Conservation (phyloP, 2,888 invertebrate species). For the Noctuana brunneofusca region DNA sequence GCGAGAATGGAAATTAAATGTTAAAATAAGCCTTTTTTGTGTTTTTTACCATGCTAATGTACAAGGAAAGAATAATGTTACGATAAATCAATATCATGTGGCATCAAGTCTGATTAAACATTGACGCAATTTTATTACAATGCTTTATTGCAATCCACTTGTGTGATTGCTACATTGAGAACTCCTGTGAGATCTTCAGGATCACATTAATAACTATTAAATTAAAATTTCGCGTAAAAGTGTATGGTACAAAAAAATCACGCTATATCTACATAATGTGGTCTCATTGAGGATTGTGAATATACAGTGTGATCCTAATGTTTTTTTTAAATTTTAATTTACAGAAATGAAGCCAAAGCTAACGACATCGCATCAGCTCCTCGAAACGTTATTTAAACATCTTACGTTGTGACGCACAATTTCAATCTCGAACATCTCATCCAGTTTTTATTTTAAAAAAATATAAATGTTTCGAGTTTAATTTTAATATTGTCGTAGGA, state of each 20-base stretch:
- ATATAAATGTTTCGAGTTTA: constrained; percentile 43
- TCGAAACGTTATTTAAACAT: constrained; percentile 64
- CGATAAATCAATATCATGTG: constrained; percentile 62
- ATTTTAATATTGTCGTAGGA: constrained; percentile 39
- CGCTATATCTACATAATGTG: no score
- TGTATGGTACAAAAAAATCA: no score
- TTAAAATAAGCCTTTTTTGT: not conserved
- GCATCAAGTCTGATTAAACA: constrained; percentile 14
- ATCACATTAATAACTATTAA: no score
- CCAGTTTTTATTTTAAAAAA: constrained; percentile 43
- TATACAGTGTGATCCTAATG: not conserved
- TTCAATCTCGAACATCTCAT: constrained; percentile 51
- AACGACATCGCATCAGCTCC: constrained; percentile 57
- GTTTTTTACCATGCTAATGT: not conserved
- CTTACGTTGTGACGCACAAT: constrained; percentile 74
- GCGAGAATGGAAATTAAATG: constrained; percentile 1
- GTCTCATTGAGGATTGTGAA: no score
- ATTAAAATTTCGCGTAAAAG: no score
- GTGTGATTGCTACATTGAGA: not conserved
- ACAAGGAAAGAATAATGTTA: not conserved
- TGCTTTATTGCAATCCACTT: not conserved
- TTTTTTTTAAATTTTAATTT: constrained; percentile 45
- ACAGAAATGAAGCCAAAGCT: constrained; percentile 77
- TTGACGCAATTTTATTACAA: not conserved
- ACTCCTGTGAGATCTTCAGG: not conserved